A percentile compares a stretch with the other conserved stretches of the same genome.
Evolutionary conservation across 2,113 vertebrate genomes (phyloP).

Genomic region (Tylochromis polylepis): DNA sequence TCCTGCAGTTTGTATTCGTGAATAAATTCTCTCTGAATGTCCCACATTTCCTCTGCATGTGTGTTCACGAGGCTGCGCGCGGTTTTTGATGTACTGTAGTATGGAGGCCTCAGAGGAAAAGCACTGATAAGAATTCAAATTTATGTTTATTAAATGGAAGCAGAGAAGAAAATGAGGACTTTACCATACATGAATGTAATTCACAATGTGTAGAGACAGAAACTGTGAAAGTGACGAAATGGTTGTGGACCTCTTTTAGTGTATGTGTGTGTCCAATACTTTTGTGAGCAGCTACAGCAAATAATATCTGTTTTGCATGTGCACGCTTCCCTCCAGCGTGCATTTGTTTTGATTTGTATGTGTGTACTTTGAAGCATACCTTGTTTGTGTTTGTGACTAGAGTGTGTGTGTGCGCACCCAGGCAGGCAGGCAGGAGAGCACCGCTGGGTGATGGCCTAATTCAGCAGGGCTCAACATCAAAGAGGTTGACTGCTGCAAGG

Average conservation of each 20-base stretch:
- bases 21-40: conserved; percentile 50
- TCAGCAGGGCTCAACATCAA: conserved; percentile 71
- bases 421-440: conserved; percentile 46
- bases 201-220: neutral
- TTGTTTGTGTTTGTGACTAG: conserved; percentile 23
- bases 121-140: conserved; percentile 52
- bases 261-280: neutral
- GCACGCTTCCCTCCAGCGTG: conserved; percentile 8
- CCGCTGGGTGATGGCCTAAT: conserved; percentile 71
- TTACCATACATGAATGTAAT: neutral
- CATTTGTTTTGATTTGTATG: conserved; percentile 43
- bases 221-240: neutral
- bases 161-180: conserved; percentile 22
- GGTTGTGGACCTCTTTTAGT: neutral
- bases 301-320: conserved; percentile 1
- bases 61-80: neutral
- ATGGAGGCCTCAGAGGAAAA: conserved; percentile 23
- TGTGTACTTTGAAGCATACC: neutral
- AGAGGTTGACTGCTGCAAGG: conserved; percentile 63
- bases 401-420: conserved; percentile 15
- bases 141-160: conserved; percentile 51
- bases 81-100: conserved; percentile 40
- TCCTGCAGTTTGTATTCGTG: conserved; percentile 29
- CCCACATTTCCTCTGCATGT: conserved; percentile 48
- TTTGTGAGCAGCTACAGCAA: neutral